Percentiles rank a stretch among this genome's conserved stretches.
phyloP scores from a whole-genome alignment of 2,113 vertebrate species.

The Beaufortia kweichowensis region DNA sequence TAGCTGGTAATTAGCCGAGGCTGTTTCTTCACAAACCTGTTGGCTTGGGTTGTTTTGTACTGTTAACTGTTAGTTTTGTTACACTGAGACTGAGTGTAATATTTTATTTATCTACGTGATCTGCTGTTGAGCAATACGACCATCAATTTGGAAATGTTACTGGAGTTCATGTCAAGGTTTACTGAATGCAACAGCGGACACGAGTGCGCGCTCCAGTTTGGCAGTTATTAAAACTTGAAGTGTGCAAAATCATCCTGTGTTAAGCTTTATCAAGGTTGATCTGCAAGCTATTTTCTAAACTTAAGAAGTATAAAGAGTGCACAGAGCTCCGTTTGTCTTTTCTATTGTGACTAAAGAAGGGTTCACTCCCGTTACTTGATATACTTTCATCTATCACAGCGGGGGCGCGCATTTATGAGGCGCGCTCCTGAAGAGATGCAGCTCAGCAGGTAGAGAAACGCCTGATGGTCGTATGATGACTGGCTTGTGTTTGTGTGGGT shows the following conservation, averaged over 20 bases:
- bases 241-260: not conserved
- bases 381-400: conserved; percentile 1
- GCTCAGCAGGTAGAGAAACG: not conserved
- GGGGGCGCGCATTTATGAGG: not conserved
- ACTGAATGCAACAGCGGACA: not conserved
- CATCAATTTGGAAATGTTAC: not conserved
- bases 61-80: not conserved
- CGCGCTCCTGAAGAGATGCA: conserved; percentile 8
- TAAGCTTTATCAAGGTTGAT: not conserved
- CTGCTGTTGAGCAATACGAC: not conserved
- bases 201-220: not conserved
- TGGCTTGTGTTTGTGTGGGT: not conserved
- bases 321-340: not conserved
- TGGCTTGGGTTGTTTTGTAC: conserved; percentile 31
- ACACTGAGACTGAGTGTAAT: not conserved
- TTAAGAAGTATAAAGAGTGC: not conserved
- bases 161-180: not conserved
- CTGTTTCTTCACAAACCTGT: conserved; percentile 9
- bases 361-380: conserved; percentile 29
- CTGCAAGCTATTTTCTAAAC: not conserved
- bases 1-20: not conserved
- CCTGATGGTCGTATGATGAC: not conserved
- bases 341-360: not conserved
- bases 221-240: not conserved
- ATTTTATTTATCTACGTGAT: not conserved